phyloP scores from a whole-genome alignment of 2,797 vertebrate genomes.

The Molossus alvarezi region DNA sequence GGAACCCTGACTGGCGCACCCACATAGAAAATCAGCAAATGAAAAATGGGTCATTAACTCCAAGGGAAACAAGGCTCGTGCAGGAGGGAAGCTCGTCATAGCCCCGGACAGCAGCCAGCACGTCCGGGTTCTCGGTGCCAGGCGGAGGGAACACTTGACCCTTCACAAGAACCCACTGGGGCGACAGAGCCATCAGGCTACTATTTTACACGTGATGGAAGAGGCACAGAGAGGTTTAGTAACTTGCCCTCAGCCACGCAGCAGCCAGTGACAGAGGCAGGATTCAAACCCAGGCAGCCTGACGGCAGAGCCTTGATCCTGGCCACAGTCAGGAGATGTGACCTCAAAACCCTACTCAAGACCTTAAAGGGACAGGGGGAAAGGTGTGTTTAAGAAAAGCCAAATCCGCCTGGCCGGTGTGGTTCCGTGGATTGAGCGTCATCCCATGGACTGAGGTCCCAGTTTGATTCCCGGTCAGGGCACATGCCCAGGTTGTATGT shows the following conservation, averaged over 20 bases:
- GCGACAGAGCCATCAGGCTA: rapidly evolving
- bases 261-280: background rate
- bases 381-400: background rate
- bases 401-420: background rate
- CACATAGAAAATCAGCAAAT: background rate
- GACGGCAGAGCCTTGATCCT: rapidly evolving
- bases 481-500: too few relatives aligned
- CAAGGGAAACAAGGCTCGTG: background rate
- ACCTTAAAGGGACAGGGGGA: background rate
- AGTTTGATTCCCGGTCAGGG: too few relatives aligned
- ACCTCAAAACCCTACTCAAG: rapidly evolving
- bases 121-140: rapidly evolving
- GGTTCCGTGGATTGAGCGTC: too few relatives aligned
- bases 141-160: rapidly evolving
- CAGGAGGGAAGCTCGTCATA: rapidly evolving
- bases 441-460: too few relatives aligned
- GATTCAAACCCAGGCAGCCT: background rate
- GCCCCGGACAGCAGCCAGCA: rapidly evolving
- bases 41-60: background rate
- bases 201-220: background rate
- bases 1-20: background rate
- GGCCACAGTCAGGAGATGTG: background rate
- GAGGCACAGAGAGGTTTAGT: background rate
- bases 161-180: rapidly evolving
- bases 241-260: background rate